Conservation (phyloP, 2,113 vertebrate genomes). For the Corythornis cristatus region DNA sequence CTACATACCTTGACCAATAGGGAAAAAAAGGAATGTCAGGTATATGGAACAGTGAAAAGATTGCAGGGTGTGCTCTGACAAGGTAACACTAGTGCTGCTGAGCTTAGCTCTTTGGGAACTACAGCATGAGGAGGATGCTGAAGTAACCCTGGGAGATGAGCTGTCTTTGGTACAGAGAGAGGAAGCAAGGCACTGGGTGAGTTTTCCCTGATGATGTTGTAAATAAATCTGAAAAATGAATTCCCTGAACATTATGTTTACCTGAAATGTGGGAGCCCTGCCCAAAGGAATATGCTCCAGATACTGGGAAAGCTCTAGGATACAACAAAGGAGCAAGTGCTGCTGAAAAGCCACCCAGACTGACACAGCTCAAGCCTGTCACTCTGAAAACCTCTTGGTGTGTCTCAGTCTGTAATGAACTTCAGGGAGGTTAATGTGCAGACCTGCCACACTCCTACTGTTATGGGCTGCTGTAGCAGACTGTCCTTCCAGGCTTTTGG, state of each 20-base stretch:
- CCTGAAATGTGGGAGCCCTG: conserved; percentile 15
- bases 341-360: not conserved
- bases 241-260: conserved; percentile 10
- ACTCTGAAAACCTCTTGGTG: not conserved
- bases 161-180: not conserved
- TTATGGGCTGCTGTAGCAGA: not conserved
- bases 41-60: not conserved
- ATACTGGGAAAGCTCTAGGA: not conserved
- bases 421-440: not conserved
- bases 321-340: not conserved
- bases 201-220: not conserved
- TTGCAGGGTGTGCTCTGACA: not conserved
- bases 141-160: conserved; percentile 1
- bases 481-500: not conserved
- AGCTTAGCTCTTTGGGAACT: not conserved
- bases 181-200: conserved; percentile 14
- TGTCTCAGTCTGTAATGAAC: not conserved
- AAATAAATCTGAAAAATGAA: conserved; percentile 4
- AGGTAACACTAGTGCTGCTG: not conserved
- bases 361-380: not conserved
- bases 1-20: not conserved
- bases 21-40: not conserved
- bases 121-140: not conserved
- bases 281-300: conserved; percentile 1
- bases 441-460: not conserved